Base-by-base conservation (phyloP, 1,140 invertebrate genomes). In the Mylabris phalerata region DNA sequence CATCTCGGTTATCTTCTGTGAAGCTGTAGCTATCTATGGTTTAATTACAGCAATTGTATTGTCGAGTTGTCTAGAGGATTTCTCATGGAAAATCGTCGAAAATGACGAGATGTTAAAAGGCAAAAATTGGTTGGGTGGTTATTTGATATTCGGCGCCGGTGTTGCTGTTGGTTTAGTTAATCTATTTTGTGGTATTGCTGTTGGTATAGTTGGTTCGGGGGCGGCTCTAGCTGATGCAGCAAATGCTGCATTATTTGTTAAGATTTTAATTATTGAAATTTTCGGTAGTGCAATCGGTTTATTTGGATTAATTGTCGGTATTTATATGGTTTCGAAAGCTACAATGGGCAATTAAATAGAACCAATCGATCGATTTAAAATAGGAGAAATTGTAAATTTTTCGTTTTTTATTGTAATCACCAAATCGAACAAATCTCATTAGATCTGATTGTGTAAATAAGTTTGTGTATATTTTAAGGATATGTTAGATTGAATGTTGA, bases 1-100 rank as follows among this genome's bases (percentile, higher is more conserved):
- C 67, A 96, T 99, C 51, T 93, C 90, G 51, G 91, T 95, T 63
- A 95, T 95, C 73, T 94, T 95, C 76, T 95, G 92, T 73, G 92
- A 95, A 78, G 92, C 93, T 67, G 92, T 95, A 0, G 92, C 92
- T 43, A 95, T 95, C 75, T 95, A 95, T 75, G 92, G 92, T 19
- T 82, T 95, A 7, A 95, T 95, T 64, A 92, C 92, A 72, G 91
- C 92, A 6, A 94, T 95, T 69, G 90, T 95, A 4, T 80, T 95
- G 41, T 86, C 86, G 43, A 89, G 88, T 54, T 79, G 82, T 64
- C 74, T 91, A 42, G 57, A 73, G 46, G 60, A 68, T 26, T 69
- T 75, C 55, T 60, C 62, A 43, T 64, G 54, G 57, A 62, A 66
- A 55, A 62, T 67, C 11, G 60, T 68, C 0, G 57, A 57, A 9